Conservation (phyloP, 2,888 invertebrate species). For the Rotaria socialis region DNA sequence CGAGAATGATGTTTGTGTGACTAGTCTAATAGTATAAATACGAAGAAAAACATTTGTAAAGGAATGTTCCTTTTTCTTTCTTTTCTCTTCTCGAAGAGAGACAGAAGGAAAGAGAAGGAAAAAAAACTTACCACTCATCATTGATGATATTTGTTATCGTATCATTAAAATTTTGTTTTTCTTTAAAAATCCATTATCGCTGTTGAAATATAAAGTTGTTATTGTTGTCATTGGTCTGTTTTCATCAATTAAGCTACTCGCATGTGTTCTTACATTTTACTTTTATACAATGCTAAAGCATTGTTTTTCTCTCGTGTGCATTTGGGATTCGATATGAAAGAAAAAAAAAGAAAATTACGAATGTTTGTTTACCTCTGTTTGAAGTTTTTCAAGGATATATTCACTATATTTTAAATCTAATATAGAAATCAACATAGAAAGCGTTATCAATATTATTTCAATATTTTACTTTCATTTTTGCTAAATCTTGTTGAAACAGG, state of each 20-base stretch:
- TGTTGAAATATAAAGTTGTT: no score
- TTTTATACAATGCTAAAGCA: no score
- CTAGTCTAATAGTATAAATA: no score
- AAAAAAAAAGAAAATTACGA: not conserved
- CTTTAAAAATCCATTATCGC: no score
- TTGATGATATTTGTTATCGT: not conserved
- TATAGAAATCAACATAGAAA: not conserved
- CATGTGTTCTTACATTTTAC: no score
- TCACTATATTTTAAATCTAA: slow-evolving; percentile 17
- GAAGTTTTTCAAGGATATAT: not conserved
- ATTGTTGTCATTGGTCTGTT: no score
- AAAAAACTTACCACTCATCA: not conserved
- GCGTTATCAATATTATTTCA: not conserved
- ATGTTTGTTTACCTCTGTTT: not conserved
- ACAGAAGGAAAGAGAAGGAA: not conserved
- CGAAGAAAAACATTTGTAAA: not conserved
- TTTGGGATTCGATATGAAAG: no score
- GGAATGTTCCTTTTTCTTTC: not conserved
- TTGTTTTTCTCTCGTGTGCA: no score
- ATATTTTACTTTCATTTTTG: not conserved
- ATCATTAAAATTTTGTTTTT: no score
- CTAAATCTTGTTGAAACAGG: slow-evolving; percentile 9
- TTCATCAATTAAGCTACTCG: no score
- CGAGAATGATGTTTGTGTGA: no score
- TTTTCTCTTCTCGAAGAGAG: not conserved